phyloP scores from a whole-genome alignment of 2,113 vertebrate species.

The Clarias gariepinus region DNA sequence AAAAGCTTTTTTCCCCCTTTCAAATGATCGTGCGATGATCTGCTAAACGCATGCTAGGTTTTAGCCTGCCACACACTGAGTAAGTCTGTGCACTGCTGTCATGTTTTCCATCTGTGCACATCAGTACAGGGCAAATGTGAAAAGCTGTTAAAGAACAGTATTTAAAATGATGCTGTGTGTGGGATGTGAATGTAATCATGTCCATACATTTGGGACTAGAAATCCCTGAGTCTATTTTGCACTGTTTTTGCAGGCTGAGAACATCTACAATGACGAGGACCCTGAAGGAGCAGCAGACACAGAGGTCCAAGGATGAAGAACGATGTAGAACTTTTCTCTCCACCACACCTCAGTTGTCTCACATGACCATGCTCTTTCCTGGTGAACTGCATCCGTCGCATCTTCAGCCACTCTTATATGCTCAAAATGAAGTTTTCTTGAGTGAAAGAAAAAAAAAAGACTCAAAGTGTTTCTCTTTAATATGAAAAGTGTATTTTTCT shows the following conservation, averaged over 20 bases:
- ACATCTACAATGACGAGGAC: constrained; percentile 98
- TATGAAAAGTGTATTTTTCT: constrained; percentile 57
- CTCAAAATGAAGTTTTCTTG: constrained; percentile 21
- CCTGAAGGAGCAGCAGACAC: constrained; percentile 93
- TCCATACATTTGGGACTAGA: neutral
- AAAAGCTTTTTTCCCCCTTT: no score
- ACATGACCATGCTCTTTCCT: constrained; percentile 14
- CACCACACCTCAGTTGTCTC: constrained; percentile 27
- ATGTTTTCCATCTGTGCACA: neutral
- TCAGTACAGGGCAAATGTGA: neutral
- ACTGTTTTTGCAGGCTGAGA: constrained; percentile 85
- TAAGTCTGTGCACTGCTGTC: neutral
- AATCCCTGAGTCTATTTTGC: neutral
- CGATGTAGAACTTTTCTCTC: constrained; percentile 15
- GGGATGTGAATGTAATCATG: neutral
- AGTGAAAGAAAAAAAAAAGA: constrained; percentile 23
- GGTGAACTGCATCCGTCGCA: constrained; percentile 33
- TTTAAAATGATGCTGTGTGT: no score
- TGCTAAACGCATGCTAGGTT: neutral
- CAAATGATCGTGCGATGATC: neutral
- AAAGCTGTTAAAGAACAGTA: neutral
- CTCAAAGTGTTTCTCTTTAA: constrained; percentile 36
- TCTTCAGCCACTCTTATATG: constrained; percentile 5
- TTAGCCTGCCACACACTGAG: neutral
- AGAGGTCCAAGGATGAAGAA: constrained; percentile 78